Base-by-base conservation (phyloP, 2,113 vertebrate genomes). In the Thalassarche chlororhynchos region DNA sequence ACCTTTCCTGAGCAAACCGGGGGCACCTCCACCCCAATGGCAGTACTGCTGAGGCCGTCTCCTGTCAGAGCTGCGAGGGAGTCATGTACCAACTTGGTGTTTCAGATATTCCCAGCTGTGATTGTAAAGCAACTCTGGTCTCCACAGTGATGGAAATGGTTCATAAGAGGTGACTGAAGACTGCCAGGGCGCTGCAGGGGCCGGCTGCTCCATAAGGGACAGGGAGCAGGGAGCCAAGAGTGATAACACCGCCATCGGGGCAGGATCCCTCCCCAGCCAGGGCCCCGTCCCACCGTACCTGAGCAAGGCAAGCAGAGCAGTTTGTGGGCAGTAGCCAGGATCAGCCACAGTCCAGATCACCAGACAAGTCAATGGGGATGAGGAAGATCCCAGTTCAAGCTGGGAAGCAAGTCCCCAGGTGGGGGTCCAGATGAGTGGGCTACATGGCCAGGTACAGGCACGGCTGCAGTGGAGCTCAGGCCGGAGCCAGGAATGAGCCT, bases 221-320 rank as follows among this genome's bases (percentile, higher is more conserved):
- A 65, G 70, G 44, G 28, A 82, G 5, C 10, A 3, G 5, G 40
- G 57, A 89, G 26, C 5, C 32, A 91, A 57, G 40, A 4, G 4
- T 65, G 5, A 12, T 42, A 70, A 65, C 10, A 60, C 12, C 40
- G 14, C 18, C 18, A 23, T 17, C 0, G 0, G 9, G 51, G 40
- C 29, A 66, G 36, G 28, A n/a, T 38, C 10, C 5, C 40, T n/a
- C n/a, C 17, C 18, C 20, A 62, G 31, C 32, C 31, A 25, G 38
- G n/a, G 52, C 20, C 19, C 29, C 0, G 0, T 42, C 42, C 40
- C 8, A 14, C 32, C 6, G 0, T 19, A 31, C 16, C 32, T 47
- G 28, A 52, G 32, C 38, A 66, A 75, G 61, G 38, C 66, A 23
- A 46, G 49, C 21, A 74, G 79, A 87, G 38, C 19, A 11, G 34